Evolutionary conservation across 2,797 vertebrate genomes (phyloP).

Genomic region (Enteromius radiatus): DNA sequence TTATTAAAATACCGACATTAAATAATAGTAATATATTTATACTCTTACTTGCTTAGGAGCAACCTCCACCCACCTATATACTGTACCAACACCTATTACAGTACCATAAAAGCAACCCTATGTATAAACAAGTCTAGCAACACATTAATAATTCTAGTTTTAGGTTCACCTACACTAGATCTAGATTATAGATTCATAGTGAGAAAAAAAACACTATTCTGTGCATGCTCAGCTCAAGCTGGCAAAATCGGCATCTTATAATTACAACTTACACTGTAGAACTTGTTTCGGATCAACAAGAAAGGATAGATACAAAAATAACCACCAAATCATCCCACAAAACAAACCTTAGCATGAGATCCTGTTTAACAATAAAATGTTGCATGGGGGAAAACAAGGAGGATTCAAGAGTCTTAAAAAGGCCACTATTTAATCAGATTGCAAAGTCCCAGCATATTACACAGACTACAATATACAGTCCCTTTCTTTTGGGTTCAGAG

Average conservation of each 20-base stretch:
- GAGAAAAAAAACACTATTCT: constrained; percentile 26
- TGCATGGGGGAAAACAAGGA: not conserved
- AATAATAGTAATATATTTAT: constrained; percentile 79
- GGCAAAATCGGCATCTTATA: constrained; percentile 23
- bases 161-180: constrained; percentile 14
- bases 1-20: constrained; percentile 83
- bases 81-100: constrained; percentile 43
- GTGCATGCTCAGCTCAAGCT: constrained; percentile 13
- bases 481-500: constrained; percentile 7
- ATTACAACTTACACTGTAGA: constrained; percentile 5
- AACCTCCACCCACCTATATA: constrained; percentile 48
- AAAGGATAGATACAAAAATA: constrained; percentile 19
- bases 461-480: constrained; percentile 29
- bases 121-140: constrained; percentile 27
- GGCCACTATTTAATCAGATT: constrained; percentile 22
- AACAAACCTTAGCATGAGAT: not conserved
- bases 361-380: not conserved
- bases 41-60: constrained; percentile 27
- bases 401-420: constrained; percentile 2
- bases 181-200: constrained; percentile 19
- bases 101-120: constrained; percentile 53
- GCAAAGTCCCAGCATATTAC: constrained; percentile 23
- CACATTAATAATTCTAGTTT: constrained; percentile 36
- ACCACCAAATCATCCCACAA: constrained; percentile 8
- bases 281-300: constrained; percentile 14